Evolutionary conservation across 2,888 invertebrate species (phyloP).

Genomic region (Agrotis clavis): DNA sequence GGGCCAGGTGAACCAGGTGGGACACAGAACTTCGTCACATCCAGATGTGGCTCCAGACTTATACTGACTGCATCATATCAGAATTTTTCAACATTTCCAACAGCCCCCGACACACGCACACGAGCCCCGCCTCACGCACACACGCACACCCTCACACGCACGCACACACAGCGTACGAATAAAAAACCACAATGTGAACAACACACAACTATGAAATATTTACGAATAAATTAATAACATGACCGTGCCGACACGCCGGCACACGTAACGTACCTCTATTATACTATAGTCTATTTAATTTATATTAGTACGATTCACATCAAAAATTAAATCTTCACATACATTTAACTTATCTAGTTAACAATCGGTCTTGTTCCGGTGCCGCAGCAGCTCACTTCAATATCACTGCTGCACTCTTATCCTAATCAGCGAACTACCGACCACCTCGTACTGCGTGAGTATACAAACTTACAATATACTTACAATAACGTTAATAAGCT

Average conservation of each 20-base stretch:
- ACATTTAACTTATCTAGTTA: slow-evolving; percentile 77
- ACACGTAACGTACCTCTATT: slow-evolving; percentile 58
- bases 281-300: slow-evolving; percentile 67
- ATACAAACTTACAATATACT: slow-evolving; percentile 18
- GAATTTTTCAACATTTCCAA: too few species aligned
- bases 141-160: slow-evolving; percentile 39
- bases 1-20: too few species aligned
- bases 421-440: slow-evolving; percentile 12
- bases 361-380: slow-evolving; percentile 64
- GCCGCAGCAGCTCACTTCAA: background rate
- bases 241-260: slow-evolving; percentile 51
- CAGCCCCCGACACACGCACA: slow-evolving; percentile 11
- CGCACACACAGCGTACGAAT: slow-evolving; percentile 63
- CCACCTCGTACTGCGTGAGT: slow-evolving; percentile 7
- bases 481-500: slow-evolving; percentile 45
- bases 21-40: slow-evolving; percentile 1
- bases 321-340: slow-evolving; percentile 78
- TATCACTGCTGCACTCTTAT: slow-evolving; percentile 28
- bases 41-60: background rate
- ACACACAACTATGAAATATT: slow-evolving; percentile 73
- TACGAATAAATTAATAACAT: slow-evolving; percentile 67
- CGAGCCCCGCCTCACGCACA: slow-evolving; percentile 32
- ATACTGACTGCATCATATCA: background rate
- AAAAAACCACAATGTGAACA: slow-evolving; percentile 70
- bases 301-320: slow-evolving; percentile 79